Percentiles rank a stretch among this genome's conserved stretches.
phyloP scores from a whole-genome alignment of 1,140 invertebrate species.

The Ceratosolen solmsi region DNA sequence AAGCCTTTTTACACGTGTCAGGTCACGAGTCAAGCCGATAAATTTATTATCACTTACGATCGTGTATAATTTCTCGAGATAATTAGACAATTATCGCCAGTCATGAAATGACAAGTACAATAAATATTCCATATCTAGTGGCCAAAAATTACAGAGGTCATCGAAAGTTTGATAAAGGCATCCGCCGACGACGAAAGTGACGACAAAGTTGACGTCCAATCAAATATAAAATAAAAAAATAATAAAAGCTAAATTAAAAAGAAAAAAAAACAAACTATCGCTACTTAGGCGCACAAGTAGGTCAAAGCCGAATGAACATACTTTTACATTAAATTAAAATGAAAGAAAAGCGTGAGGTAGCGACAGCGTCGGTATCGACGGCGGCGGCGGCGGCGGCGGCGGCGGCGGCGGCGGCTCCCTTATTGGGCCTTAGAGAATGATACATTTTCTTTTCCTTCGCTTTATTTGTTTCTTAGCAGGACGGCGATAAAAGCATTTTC shows the following conservation, averaged over 20 bases:
- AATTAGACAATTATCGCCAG: not conserved
- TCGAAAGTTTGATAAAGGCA: constrained; percentile 23
- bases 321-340: constrained; percentile 7
- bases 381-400: too few relatives aligned
- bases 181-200: not conserved
- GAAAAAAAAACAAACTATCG: not conserved
- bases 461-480: not conserved
- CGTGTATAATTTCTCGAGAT: not conserved
- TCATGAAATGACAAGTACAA: not conserved
- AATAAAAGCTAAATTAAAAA: too few relatives aligned
- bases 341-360: not conserved
- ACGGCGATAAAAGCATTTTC: constrained; percentile 12
- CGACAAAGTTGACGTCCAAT: not conserved
- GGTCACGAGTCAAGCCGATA: not conserved
- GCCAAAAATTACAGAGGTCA: constrained; percentile 17
- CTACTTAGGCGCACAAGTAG: not conserved
- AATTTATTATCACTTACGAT: not conserved
- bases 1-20: constrained; percentile 8
- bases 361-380: too few relatives aligned
- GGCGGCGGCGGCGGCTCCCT: not conserved
- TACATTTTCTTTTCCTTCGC: not conserved
- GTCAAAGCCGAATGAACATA: constrained; percentile 23
- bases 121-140: not conserved
- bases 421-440: not conserved
- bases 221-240: too few relatives aligned